Base-by-base conservation (phyloP, 2,888 invertebrate genomes). In the Anagyrus pseudococci region DNA sequence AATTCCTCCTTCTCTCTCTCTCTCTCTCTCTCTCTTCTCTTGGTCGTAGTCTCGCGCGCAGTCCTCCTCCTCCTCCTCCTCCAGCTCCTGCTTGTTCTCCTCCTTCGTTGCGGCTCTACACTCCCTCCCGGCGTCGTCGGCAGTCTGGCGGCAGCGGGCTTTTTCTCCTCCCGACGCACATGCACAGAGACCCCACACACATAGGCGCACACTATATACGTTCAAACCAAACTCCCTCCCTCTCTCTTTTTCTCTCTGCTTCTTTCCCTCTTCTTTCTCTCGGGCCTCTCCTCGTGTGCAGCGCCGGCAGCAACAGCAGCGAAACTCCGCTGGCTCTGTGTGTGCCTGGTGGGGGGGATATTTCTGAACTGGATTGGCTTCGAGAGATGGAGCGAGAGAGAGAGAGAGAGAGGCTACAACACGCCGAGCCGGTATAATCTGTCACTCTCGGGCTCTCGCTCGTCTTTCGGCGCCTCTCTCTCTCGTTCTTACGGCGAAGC, bases 401-500 rank as follows among this genome's bases (percentile, higher is more conserved):
- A 55, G 58, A 56, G 43, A n/a, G n/a, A n/a, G 55, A 58, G 40
- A 54, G n/a, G n/a, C n/a, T n/a, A n/a, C n/a, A n/a, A n/a, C n/a
- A n/a, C n/a, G n/a, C n/a, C n/a, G n/a, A 55, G 58, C 49, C 50
- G 58, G 63, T 52, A 29, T 41, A 41, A 41, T 41, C 41, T 41
- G 41, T 41, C 41, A 41, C 4, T 6, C 41, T 41, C 41, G 6
- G 41, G 3, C 40, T 52, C 20, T 33, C 15, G 48, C 26, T 49
- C 41, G 6, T 57, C 26, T 49, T 26, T 10, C 52, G 23, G 74
- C 74, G 73, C 70, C 75, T 72, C 63, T 55, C 56, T 61, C 65
- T 58, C 67, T 69, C 68, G 71, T 10, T 4, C 70, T 71, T 72
- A 74, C 70, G 71, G 75, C 6, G 75, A 77, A 78, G 77, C 75